Conservation (phyloP, 2,797 vertebrate species). For the Xenops minutus region DNA sequence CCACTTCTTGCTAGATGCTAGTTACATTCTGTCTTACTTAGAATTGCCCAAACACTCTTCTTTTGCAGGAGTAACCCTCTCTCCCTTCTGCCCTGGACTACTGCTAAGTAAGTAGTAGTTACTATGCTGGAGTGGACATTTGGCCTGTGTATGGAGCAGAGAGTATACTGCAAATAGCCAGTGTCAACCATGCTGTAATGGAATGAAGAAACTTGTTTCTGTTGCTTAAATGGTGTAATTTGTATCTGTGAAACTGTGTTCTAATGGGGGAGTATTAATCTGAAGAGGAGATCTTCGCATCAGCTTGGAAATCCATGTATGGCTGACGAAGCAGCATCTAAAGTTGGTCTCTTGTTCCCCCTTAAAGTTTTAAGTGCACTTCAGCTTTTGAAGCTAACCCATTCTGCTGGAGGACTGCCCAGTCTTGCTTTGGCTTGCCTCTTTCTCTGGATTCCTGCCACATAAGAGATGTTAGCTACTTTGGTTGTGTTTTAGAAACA, state of each 20-base stretch:
- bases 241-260: not conserved
- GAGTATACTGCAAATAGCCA: not conserved
- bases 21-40: not conserved
- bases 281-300: not conserved
- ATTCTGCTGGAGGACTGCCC: constrained; percentile 66
- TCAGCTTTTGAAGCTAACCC: constrained; percentile 43
- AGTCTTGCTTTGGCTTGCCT: constrained; percentile 57
- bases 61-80: not conserved
- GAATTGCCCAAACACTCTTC: not conserved
- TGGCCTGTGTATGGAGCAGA: not conserved
- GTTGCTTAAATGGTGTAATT: not conserved
- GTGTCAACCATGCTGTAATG: not conserved
- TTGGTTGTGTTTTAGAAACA: constrained; percentile 55
- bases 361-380: constrained; percentile 68
- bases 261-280: not conserved
- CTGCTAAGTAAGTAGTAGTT: not conserved
- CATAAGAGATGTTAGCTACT: constrained; percentile 32
- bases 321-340: not conserved
- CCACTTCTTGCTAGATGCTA: not conserved
- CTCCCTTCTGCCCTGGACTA: not conserved
- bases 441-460: constrained; percentile 62
- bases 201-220: not conserved
- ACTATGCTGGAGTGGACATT: not conserved
- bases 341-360: constrained; percentile 45
- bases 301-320: not conserved